phyloP scores from a whole-genome alignment of 2,113 vertebrate genomes.

The Sakesphorus luctuosus region DNA sequence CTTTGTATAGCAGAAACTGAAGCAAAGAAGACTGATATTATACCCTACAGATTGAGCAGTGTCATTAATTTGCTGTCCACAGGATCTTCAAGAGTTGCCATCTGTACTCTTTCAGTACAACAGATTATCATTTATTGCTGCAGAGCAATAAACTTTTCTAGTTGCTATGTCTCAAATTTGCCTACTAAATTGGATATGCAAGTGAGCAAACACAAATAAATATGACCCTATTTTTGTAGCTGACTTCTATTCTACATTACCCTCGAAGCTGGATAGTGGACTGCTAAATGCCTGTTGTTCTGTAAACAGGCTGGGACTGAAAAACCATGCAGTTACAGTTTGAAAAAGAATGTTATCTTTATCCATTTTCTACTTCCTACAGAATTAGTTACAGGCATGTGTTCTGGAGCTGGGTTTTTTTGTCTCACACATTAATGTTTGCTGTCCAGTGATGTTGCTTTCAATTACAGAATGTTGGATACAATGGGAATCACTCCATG shows the following conservation, averaged over 20 bases:
- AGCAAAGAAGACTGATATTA: not conserved
- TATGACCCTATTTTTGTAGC: not conserved
- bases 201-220: not conserved
- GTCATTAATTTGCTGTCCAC: not conserved
- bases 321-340: not conserved
- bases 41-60: not conserved
- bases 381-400: not conserved
- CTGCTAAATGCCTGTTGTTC: not conserved
- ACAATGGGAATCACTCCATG: not conserved
- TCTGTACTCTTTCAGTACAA: not conserved
- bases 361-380: not conserved
- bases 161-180: not conserved
- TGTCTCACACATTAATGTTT: not conserved
- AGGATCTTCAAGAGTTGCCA: not conserved
- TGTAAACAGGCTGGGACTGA: not conserved
- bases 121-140: not conserved
- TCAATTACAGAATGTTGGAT: not conserved
- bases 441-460: not conserved
- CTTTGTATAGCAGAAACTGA: not conserved
- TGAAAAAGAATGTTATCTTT: not conserved
- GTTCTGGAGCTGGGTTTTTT: not conserved
- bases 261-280: not conserved
- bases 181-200: not conserved
- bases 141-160: not conserved
- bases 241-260: not conserved